Base-by-base conservation (phyloP, 2,888 invertebrate species). In the Calliscelio sp. region DNA sequence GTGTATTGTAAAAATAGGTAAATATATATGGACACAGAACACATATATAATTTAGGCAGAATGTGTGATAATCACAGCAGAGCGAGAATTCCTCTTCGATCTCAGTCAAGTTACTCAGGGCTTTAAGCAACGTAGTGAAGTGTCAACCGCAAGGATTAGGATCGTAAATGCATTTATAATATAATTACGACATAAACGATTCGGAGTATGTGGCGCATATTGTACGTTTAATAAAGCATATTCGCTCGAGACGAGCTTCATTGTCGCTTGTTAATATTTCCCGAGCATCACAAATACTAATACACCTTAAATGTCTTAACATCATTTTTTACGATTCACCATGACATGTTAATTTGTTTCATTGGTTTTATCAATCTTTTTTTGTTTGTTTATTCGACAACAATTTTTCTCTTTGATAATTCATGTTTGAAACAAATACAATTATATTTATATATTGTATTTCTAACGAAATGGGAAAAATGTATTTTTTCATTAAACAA, bases 181-280 rank as follows among this genome's bases (percentile, higher is more conserved):
- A 89, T 90, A 89, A 90, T 90, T 90, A 89, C 84, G 88, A 77
- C 85, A 86, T 89, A 89, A 90, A 89, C 89, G 88, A 85, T 85
- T 85, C 79, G 74, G 65, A 87, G 85, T 86, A 86, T 82, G 88
- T 85, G 86, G 87, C 88, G 87, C 86, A 88, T 88, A 88, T 88
- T 88, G 89, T 89, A 86, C 89, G 88, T 87, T 90, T 90, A 90
- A 91, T 90, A 89, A 90, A 90, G 89, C 89, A 89, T 88, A 88
- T 87, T 89, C 89, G 86, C 87, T 85, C 83, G 82, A 86, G 87
- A 84, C 73, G 86, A 81, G 85, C 66, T 86, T 71, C 86, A 82
- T 73, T 86, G 87, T 81, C 82, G 84, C 81, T 80, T 81, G 81
- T 87, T 87, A 84, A 87, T 87, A 88, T 88, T 88, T 87, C 87